Conservation (phyloP, 1,140 invertebrate genomes). For the Ridgeia piscesae region DNA sequence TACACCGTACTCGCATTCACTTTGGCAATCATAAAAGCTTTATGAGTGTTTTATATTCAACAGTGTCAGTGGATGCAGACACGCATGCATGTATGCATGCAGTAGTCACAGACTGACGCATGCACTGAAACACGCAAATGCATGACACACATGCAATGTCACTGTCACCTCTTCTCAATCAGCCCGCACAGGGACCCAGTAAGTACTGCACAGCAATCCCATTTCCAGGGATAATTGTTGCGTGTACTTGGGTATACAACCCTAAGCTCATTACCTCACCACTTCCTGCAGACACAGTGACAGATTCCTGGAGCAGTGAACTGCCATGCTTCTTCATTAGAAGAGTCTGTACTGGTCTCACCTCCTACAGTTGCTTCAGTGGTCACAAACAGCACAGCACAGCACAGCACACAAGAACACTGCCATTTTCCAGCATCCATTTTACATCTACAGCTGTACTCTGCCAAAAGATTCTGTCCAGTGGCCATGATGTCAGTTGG, state of each 20-base stretch:
- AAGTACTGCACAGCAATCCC: neutral
- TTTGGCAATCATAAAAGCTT: slow-evolving; percentile 1
- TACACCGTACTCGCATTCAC: neutral
- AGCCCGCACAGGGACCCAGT: neutral
- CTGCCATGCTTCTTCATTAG: neutral
- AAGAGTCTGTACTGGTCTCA: neutral
- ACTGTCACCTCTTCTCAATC: neutral
- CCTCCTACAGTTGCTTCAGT: too few species aligned
- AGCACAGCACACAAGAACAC: neutral
- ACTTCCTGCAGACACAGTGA: neutral
- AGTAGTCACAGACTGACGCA: too few species aligned
- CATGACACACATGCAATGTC: too few species aligned
- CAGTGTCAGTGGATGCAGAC: neutral
- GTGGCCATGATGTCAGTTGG: neutral
- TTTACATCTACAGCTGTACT: neutral
- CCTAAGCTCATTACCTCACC: neutral
- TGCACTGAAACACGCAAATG: too few species aligned
- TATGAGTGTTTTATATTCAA: neutral
- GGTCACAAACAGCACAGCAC: too few species aligned
- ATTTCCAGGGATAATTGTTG: neutral
- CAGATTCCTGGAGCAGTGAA: neutral
- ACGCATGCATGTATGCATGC: neutral
- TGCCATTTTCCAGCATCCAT: neutral
- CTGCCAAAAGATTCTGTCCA: too few species aligned
- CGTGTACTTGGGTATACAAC: neutral